These are phyloP conservation scores for Maniola hyperantus DNA, from an alignment of 2,888 invertebrate genomes.

Conservation along the genomic window DNA sequence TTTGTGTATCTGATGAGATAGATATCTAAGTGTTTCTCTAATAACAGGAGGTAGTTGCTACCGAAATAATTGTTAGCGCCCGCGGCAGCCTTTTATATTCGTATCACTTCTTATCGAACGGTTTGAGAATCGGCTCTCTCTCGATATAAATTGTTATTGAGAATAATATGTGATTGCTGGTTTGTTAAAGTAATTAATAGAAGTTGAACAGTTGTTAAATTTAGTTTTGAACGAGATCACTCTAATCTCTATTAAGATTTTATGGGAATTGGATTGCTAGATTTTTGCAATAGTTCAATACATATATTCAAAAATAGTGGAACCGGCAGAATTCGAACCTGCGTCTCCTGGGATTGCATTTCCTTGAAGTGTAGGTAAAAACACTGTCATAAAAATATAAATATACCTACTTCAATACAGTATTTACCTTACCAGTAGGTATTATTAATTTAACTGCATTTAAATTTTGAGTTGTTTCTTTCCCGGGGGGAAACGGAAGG, in stretches of 20 bases:
- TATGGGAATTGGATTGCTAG: constrained; percentile 5
- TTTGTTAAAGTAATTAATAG: constrained; percentile 16
- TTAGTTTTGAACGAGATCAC: constrained; percentile 14
- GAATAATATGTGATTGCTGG: constrained; percentile 18
- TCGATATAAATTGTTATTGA: constrained; percentile 13
- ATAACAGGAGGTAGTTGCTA: constrained; percentile 59
- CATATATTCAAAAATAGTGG: too few species aligned
- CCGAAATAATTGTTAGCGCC: constrained; percentile 62
- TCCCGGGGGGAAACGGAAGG: too few species aligned
- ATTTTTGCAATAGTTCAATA: too few species aligned
- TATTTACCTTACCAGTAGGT: not conserved
- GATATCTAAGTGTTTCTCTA: constrained; percentile 44
- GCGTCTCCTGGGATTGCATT: too few species aligned
- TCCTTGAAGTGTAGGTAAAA: too few species aligned
- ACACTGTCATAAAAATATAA: too few species aligned
- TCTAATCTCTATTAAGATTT: constrained; percentile 5
- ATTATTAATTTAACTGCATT: not conserved
- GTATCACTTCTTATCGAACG: constrained; percentile 10
- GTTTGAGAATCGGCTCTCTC: constrained; percentile 15
- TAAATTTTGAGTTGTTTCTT: too few species aligned
- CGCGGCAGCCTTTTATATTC: constrained; percentile 43
- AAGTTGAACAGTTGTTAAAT: constrained; percentile 1
- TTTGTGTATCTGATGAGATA: constrained; percentile 45
- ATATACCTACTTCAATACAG: too few species aligned
- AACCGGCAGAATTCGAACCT: too few species aligned